Percentiles rank a stretch among this genome's conserved stretches.
phyloP scores from a whole-genome alignment of 1,140 invertebrate genomes.

The Heliothis subflexa region DNA sequence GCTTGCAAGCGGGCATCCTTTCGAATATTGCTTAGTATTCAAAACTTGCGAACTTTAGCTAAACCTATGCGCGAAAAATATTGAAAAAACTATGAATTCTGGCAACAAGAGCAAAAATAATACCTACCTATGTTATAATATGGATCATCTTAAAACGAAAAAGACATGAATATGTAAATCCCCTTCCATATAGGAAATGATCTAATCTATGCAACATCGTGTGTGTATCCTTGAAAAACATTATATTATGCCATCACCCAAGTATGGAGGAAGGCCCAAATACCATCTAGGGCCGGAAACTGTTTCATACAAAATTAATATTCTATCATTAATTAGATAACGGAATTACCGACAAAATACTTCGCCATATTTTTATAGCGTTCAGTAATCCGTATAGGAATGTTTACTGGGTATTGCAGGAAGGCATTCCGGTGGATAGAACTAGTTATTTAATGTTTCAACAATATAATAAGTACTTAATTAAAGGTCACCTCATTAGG shows the following conservation, averaged over 20 bases:
- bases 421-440: neutral
- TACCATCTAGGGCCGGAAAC: slow-evolving; percentile 19
- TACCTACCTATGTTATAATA: neutral
- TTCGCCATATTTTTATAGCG: neutral
- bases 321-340: slow-evolving; percentile 24
- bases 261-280: slow-evolving; percentile 12
- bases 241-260: slow-evolving; percentile 9
- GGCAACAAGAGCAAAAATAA: neutral
- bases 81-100: too few species aligned
- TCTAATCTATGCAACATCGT: slow-evolving; percentile 28
- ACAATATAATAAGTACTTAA: too few species aligned
- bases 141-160: slow-evolving; percentile 10
- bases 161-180: slow-evolving; percentile 15
- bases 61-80: too few species aligned
- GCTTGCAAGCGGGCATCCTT: too few species aligned
- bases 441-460: neutral
- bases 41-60: too few species aligned
- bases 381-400: neutral
- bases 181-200: slow-evolving; percentile 11
- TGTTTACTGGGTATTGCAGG: neutral
- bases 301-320: slow-evolving; percentile 25
- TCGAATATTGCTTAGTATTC: too few species aligned
- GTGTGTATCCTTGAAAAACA: slow-evolving; percentile 32
- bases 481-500: slow-evolving; percentile 32
- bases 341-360: neutral